Evolutionary conservation across 2,888 invertebrate genomes (phyloP).

Genomic region (Caenorhabditis sp.): DNA sequence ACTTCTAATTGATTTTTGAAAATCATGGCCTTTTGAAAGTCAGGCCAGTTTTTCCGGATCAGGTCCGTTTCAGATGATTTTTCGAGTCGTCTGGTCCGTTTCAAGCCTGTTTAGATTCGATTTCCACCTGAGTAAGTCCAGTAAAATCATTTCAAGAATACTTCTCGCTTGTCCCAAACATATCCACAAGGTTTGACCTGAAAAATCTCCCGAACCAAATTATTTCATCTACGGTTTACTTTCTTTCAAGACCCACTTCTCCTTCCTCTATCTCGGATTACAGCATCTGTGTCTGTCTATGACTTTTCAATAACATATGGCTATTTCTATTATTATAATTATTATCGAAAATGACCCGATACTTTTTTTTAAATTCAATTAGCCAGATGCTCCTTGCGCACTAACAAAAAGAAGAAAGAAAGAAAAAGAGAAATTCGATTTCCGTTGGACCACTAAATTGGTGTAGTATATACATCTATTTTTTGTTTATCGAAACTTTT

Average conservation of each 20-base stretch:
- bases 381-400: constrained; percentile 30
- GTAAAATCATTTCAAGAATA: too few species aligned
- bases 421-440: not conserved
- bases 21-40: too few species aligned
- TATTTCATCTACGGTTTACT: not conserved
- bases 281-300: not conserved
- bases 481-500: constrained; percentile 2
- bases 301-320: not conserved
- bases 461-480: not conserved
- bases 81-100: too few species aligned
- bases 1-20: too few species aligned
- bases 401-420: not conserved
- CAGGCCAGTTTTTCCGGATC: too few species aligned
- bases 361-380: constrained; percentile 23
- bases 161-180: too few species aligned
- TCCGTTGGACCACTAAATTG: not conserved
- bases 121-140: too few species aligned
- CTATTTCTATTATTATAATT: not conserved
- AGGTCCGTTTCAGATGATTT: too few species aligned
- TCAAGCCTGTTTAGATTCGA: too few species aligned
- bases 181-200: too few species aligned
- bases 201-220: too few species aligned
- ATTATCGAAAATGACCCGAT: not conserved
- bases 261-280: not conserved
- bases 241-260: not conserved